Conservation (phyloP, 2,113 vertebrate species). For the Macrotis lagotis region DNA sequence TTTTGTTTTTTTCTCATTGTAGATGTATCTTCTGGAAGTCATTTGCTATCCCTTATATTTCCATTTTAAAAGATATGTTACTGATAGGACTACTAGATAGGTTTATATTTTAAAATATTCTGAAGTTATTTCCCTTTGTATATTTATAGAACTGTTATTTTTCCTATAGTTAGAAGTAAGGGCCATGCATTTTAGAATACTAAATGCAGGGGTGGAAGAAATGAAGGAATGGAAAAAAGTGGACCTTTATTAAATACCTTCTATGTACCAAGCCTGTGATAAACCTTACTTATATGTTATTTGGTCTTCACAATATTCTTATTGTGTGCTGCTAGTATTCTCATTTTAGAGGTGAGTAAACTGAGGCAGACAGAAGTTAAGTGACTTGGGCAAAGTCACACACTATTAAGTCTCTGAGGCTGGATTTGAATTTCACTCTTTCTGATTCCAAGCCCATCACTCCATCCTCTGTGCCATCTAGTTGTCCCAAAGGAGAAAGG, state of each 20-base stretch:
- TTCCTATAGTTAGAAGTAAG: not conserved
- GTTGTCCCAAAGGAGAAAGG: not conserved
- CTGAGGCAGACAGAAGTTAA: not conserved
- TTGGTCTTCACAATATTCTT: not conserved
- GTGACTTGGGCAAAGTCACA: not conserved
- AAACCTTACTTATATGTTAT: not conserved
- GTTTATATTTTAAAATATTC: not conserved
- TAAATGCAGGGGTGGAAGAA: not conserved
- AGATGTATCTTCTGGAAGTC: not conserved
- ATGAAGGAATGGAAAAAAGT: not conserved
- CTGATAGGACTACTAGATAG: not conserved
- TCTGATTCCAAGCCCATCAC: not conserved
- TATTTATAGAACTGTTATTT: not conserved
- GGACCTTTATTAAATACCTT: not conserved
- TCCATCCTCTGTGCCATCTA: not conserved
- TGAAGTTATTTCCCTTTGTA: not conserved
- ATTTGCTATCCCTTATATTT: not conserved
- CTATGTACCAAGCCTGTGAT: not conserved
- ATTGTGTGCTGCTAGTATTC: not conserved
- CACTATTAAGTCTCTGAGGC: not conserved
- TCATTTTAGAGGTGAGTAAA: not conserved
- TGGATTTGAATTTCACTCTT: not conserved
- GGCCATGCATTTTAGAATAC: not conserved
- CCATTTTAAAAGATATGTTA: not conserved
- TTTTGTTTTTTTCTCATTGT: not conserved